phyloP scores from a whole-genome alignment of 2,113 vertebrate species.

The Gila orcuttii region DNA sequence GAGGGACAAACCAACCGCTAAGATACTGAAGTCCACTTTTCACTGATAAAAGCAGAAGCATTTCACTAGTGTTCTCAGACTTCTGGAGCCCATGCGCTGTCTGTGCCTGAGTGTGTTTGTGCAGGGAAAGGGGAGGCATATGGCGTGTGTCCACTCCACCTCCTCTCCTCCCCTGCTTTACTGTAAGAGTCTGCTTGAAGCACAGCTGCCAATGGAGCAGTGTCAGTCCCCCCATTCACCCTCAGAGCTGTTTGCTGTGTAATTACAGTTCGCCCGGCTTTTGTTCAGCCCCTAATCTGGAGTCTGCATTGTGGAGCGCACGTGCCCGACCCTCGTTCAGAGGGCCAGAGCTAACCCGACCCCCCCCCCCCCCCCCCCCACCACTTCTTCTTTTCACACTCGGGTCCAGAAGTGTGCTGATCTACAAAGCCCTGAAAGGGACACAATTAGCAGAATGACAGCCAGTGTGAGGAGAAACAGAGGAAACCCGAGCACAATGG shows the following conservation, averaged over 20 bases:
- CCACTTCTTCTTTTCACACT: slow-evolving; percentile 49
- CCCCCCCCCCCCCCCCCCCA: slow-evolving; percentile 45
- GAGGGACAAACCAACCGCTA: not conserved
- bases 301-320: slow-evolving; percentile 72
- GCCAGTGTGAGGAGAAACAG: slow-evolving; percentile 56
- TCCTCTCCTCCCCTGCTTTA: slow-evolving; percentile 49
- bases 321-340: slow-evolving; percentile 69
- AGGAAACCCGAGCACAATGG: slow-evolving; percentile 70
- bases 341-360: slow-evolving; percentile 3
- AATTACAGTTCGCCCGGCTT: slow-evolving; percentile 73
- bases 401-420: slow-evolving; percentile 73
- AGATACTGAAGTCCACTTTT: not conserved
- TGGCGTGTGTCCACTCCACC: slow-evolving; percentile 31
- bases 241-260: slow-evolving; percentile 64
- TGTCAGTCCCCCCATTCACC: slow-evolving; percentile 52
- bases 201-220: slow-evolving; percentile 72
- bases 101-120: slow-evolving; percentile 51
- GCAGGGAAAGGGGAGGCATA: slow-evolving; percentile 42
- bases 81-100: not conserved
- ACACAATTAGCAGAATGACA: slow-evolving; percentile 70
- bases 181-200: slow-evolving; percentile 59
- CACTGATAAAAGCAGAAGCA: not conserved
- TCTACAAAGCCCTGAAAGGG: slow-evolving; percentile 67
- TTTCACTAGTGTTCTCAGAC: not conserved
- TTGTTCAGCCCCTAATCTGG: slow-evolving; percentile 71